A percentile compares a stretch with the other conserved stretches of the same genome.
Conservation (phyloP, 2,797 vertebrate genomes). For the Pantherophis vulpinus region DNA sequence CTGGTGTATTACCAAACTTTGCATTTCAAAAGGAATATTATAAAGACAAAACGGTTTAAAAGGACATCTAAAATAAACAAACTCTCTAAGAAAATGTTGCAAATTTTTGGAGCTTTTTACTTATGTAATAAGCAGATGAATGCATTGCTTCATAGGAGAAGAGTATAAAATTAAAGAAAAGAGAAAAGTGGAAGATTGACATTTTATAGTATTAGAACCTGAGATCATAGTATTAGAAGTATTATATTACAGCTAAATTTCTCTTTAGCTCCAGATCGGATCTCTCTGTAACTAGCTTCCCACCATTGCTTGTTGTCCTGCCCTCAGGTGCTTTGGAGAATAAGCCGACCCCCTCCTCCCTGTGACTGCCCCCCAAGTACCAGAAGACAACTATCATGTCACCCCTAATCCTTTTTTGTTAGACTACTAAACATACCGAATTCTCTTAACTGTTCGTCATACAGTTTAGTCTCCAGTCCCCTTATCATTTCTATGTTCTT, state of each 20-base stretch:
- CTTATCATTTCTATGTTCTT: not conserved
- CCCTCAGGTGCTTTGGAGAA: not conserved
- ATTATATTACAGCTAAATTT: not conserved
- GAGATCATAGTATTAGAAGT: too few species aligned
- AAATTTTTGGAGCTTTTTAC: not conserved
- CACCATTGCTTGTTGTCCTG: not conserved
- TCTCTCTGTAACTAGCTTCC: not conserved
- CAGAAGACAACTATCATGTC: not conserved
- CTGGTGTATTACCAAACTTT: not conserved
- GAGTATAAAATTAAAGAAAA: not conserved
- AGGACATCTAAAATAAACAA: not conserved
- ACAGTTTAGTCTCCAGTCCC: not conserved
- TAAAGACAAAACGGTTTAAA: not conserved
- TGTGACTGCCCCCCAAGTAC: not conserved
- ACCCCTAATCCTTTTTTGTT: not conserved
- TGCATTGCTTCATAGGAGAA: not conserved
- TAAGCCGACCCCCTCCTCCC: not conserved
- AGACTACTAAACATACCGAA: not conserved
- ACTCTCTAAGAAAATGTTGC: not conserved
- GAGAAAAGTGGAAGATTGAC: not conserved
- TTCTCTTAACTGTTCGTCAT: not conserved
- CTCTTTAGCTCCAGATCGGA: not conserved
- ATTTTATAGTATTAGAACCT: not conserved
- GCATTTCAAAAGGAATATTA: not conserved
- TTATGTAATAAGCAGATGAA: not conserved